A percentile compares a stretch with the other conserved stretches of the same genome.
These are phyloP conservation scores for Protobothrops mucrosquamatus DNA, from an alignment of 2,113 vertebrate genomes.

Conservation along the genomic window DNA sequence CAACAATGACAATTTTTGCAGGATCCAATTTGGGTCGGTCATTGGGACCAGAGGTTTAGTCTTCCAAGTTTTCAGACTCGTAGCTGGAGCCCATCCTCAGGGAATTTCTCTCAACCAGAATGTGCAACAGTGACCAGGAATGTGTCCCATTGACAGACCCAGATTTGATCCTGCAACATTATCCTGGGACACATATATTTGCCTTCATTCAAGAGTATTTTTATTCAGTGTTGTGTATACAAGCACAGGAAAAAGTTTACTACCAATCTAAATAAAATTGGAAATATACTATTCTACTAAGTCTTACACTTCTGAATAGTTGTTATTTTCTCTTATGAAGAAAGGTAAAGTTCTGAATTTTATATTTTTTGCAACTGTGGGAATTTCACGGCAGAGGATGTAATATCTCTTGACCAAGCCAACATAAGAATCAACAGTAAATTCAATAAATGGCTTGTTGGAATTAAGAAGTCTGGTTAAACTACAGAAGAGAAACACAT, in stretches of 20 bases:
- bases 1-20: constrained; percentile 27
- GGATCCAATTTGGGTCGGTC: neutral
- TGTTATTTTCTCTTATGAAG: neutral
- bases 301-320: neutral
- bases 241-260: neutral
- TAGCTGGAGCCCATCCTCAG: neutral
- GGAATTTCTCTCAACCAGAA: neutral
- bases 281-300: neutral
- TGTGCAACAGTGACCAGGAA: neutral
- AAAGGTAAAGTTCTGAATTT: neutral
- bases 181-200: neutral
- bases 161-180: neutral
- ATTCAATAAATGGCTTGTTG: neutral
- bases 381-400: neutral
- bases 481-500: neutral
- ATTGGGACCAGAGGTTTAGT: neutral
- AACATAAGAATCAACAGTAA: neutral
- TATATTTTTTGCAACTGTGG: neutral
- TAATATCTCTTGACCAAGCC: neutral
- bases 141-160: neutral
- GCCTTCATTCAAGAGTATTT: neutral
- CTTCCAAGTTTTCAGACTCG: neutral
- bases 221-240: neutral
- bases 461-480: neutral
- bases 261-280: neutral